Percentiles rank a stretch among this genome's conserved stretches.
Evolutionary conservation across 2,888 invertebrate species (phyloP).

Genomic region (Stenoptilia bipunctidactyla): DNA sequence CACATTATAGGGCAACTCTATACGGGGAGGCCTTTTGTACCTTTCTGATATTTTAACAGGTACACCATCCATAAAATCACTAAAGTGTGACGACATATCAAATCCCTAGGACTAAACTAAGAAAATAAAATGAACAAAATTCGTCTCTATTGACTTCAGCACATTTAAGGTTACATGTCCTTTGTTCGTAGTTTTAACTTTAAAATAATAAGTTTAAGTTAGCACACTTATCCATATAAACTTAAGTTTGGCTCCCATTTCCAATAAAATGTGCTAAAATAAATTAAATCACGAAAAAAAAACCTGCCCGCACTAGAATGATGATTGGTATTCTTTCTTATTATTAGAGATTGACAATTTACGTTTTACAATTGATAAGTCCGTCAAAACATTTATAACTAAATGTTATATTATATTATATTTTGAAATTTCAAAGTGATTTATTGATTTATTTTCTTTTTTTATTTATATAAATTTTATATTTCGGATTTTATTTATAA

Average conservation of each 20-base stretch:
- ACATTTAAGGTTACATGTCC: slow-evolving; percentile 63
- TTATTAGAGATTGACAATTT: not conserved
- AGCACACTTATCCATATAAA: too few relatives aligned
- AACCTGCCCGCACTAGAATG: too few relatives aligned
- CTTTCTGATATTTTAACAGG: slow-evolving; percentile 91
- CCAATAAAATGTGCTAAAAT: too few relatives aligned
- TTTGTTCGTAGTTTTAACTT: not conserved
- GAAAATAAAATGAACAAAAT: slow-evolving; percentile 56
- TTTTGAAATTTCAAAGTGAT: too few relatives aligned
- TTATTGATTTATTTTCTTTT: too few relatives aligned
- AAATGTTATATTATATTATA: too few relatives aligned
- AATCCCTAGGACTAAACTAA: slow-evolving; percentile 27
- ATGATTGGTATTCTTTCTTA: too few relatives aligned
- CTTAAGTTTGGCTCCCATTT: too few relatives aligned
- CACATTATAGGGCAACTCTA: slow-evolving; percentile 64
- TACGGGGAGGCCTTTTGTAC: slow-evolving; percentile 81
- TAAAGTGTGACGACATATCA: slow-evolving; percentile 60
- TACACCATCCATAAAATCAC: slow-evolving; percentile 83
- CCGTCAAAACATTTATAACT: not conserved
- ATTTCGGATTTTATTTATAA: too few relatives aligned
- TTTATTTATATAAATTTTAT: too few relatives aligned
- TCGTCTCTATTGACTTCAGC: slow-evolving; percentile 46
- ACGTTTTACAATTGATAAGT: not conserved
- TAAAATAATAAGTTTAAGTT: too few relatives aligned
- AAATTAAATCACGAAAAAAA: too few relatives aligned